Percentiles rank a stretch among this genome's conserved stretches.
phyloP scores from a whole-genome alignment of 1,140 invertebrate species.

The Drosophila azteca region DNA sequence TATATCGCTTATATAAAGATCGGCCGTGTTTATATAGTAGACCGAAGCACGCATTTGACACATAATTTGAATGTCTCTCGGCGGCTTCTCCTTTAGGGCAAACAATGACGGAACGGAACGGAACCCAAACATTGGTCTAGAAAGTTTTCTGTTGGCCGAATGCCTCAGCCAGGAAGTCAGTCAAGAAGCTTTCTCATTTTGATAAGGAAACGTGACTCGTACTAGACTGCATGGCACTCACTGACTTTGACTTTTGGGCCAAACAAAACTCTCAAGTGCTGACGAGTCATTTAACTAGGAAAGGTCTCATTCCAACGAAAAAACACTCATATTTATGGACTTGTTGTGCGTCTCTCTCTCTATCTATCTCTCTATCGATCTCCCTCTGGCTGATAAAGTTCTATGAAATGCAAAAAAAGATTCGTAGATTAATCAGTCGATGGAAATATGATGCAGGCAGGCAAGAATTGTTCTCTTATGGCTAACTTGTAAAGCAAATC shows the following conservation, averaged over 20 bases:
- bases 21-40: conserved; percentile 29
- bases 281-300: conserved; percentile 36
- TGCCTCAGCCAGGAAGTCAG: conserved; percentile 37
- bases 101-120: conserved; percentile 27
- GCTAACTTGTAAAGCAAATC: too few species aligned
- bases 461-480: too few species aligned
- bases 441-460: too few species aligned
- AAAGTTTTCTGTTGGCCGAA: conserved; percentile 41
- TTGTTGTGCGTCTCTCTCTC: too few species aligned
- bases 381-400: background rate
- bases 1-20: conserved; percentile 53
- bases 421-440: conserved; percentile 1
- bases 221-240: conserved; percentile 52
- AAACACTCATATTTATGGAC: background rate
- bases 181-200: conserved; percentile 21
- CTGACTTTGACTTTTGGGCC: conserved; percentile 2
- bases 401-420: conserved; percentile 10
- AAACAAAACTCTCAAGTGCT: conserved; percentile 26
- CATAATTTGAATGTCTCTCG: conserved; percentile 51
- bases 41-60: conserved; percentile 57
- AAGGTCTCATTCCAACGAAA: conserved; percentile 6
- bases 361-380: too few species aligned
- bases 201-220: conserved; percentile 59
- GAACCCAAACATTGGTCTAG: conserved; percentile 32
- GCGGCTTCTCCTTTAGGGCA: conserved; percentile 26